Conservation (phyloP, 2,797 vertebrate species). For the Aulostomus chinensis region DNA sequence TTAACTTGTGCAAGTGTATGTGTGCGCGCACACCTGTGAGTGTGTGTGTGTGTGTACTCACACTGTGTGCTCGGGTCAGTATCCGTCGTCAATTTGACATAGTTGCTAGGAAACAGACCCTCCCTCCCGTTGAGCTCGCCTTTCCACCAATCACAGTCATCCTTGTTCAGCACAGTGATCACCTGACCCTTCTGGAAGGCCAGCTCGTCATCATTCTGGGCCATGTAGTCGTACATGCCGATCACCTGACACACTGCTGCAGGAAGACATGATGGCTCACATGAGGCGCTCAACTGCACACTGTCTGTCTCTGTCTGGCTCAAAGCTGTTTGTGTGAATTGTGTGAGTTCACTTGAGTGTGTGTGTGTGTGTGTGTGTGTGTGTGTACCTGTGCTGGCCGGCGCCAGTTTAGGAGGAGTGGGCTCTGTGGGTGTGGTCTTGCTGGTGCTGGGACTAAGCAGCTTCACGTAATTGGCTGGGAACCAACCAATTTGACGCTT, state of each 20-base stretch:
- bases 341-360: too few species aligned
- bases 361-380: background rate
- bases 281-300: too few species aligned
- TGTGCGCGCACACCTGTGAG: slow-evolving; percentile 16
- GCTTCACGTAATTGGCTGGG: slow-evolving; percentile 97
- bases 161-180: slow-evolving; percentile 95
- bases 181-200: slow-evolving; percentile 96
- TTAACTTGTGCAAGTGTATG: slow-evolving; percentile 1
- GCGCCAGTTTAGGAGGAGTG: slow-evolving; percentile 82
- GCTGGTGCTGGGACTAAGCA: slow-evolving; percentile 95
- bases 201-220: slow-evolving; percentile 97
- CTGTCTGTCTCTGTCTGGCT: too few species aligned
- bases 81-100: slow-evolving; percentile 97
- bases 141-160: slow-evolving; percentile 99
- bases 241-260: slow-evolving; percentile 95
- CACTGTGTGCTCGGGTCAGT: slow-evolving; percentile 98
- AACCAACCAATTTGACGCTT: slow-evolving; percentile 99
- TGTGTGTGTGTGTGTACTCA: slow-evolving; percentile 81
- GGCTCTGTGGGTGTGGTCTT: slow-evolving; percentile 96
- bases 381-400: slow-evolving; percentile 63
- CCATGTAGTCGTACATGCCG: slow-evolving; percentile 97
- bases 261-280: slow-evolving; percentile 2
- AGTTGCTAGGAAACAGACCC: slow-evolving; percentile 98
- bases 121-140: slow-evolving; percentile 93
- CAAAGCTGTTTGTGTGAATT: too few species aligned